These are phyloP conservation scores for Rousettus leschenaultii DNA, from an alignment of 2,113 vertebrate species.

Conservation along the genomic window DNA sequence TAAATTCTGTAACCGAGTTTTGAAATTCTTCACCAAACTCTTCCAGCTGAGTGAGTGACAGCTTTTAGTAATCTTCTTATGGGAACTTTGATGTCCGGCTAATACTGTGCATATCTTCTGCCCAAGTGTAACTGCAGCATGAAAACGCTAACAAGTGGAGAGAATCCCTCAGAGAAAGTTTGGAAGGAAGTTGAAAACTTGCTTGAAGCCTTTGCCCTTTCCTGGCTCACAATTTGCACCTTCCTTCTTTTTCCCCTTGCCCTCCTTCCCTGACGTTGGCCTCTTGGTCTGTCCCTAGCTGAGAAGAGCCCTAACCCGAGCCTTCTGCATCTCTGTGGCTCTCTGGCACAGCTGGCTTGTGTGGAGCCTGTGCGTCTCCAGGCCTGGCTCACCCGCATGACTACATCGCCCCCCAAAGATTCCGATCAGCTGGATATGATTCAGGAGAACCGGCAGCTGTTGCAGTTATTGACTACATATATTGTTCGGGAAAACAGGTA, in stretches of 20 bases:
- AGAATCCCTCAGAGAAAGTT: constrained; percentile 60
- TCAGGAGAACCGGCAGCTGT: constrained; percentile 96
- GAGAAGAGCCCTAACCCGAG: constrained; percentile 98
- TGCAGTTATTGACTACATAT: constrained; percentile 94
- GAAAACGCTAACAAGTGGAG: constrained; percentile 54
- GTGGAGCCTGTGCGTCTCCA: constrained; percentile 93
- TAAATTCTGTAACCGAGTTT: constrained; percentile 97
- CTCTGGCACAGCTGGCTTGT: constrained; percentile 95
- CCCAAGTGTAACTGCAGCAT: neutral
- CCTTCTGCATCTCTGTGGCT: constrained; percentile 93
- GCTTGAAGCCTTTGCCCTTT: neutral
- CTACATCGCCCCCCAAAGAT: constrained; percentile 92
- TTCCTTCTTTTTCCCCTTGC: neutral
- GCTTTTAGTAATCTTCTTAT: constrained; percentile 55
- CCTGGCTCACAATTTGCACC: neutral
- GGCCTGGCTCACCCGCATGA: constrained; percentile 98
- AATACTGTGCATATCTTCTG: neutral
- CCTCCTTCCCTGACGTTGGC: neutral
- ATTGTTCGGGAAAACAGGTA: constrained; percentile 97
- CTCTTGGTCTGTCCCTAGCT: constrained; percentile 80
- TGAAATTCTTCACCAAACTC: constrained; percentile 99
- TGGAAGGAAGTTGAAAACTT: constrained; percentile 42
- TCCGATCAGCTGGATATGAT: constrained; percentile 94
- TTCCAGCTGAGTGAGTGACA: constrained; percentile 96
- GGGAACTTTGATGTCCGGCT: constrained; percentile 58